Evolutionary conservation across 2,888 invertebrate species (phyloP), one percentile per base, ranked within the genome.

Genomic region (Drosophila paranaensis): DNA sequence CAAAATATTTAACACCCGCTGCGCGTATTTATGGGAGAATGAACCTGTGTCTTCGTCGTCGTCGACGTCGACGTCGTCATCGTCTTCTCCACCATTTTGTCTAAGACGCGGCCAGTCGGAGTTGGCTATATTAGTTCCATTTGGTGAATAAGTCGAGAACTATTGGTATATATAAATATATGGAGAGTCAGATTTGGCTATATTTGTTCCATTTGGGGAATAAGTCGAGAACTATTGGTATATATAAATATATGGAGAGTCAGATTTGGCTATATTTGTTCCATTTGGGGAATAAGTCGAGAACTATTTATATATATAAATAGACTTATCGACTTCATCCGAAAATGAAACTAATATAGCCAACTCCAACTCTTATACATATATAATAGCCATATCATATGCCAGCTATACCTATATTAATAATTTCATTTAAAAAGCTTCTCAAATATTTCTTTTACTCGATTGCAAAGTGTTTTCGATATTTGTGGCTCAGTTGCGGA

Each of bases 1-100:
- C 84, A 88, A 78, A 84, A 84, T 84, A 84, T 84, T 84, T 84
- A 84, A 90, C 91, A 90, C 91, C 91, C 89, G 91, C 91, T 91
- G 91, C 77, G 91, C 80, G 81, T 82, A 89, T 83, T 91, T 91
- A 91, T 91, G 91, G 91, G 91, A 88, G 90, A 91, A 88, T 91
- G 90, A 91, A 91, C 91, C 91, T 91, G 91, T 90, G 89, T 78
- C 81, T 71, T 66, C 65, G 71, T 27, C 61, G 25, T 53, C 51
- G 51, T 14, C 51, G n/a, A 33, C 48, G 33, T 16, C 50, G 6
- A 33, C 51, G 35, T 35, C 50, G n/a, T 50, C 50, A 55, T 35
- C 50, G n/a, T 50, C 50, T 55, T 71, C 73, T 81, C 81, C 79
- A 81, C 79, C 79, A 89, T 88, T 85, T 88, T 82, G 88, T 83